Evolutionary conservation across 2,888 invertebrate species (phyloP), one percentile per base, ranked within the genome.

Genomic region (Euphydryas editha): DNA sequence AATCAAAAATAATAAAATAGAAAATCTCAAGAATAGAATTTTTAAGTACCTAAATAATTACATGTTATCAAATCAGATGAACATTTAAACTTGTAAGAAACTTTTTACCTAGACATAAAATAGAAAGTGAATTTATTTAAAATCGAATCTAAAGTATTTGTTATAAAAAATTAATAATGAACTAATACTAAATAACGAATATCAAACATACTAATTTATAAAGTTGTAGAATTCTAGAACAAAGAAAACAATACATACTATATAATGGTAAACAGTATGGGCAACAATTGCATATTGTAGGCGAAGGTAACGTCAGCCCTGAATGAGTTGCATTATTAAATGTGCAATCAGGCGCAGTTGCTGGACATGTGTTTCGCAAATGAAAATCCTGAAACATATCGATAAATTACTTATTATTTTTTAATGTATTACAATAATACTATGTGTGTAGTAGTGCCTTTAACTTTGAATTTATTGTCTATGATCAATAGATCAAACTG

Each of bases 201-300:
- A 36, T 36, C 36, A 36, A 6, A 36, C 36, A 11, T 1, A 8
- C 11, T 11, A 37, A 1, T 37, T 37, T 2, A 13, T 37, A 37
- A 24, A 24, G 4, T 24, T 13, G 1, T 39, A 3, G 39, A n/a
- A 44, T 44, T 44, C n/a, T 44, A 44, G n/a, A 44, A n/a, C n/a
- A n/a, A n/a, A 15, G n/a, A 44, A 24, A 24, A 15, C 15, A 49
- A 42, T 20, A 77, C 78, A 80, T 85, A 94, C 95, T 83, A 72
- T 93, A 87, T 72, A 94, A 90, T 3, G 92, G 90, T 51, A 95
- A 77, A 71, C 95, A 95, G 79, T 90, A 94, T 0, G 93, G 83
- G 71, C 95, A 95, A 78, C 95, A 95, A 78, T 94, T 95, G 80
- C 95, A 95, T 0, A 90, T 78, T 0, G 94, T 94, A 0, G 94